A percentile compares a stretch with the other conserved stretches of the same genome.
These are phyloP conservation scores for Ambastaia sidthimunki DNA, from an alignment of 2,797 vertebrate genomes.

Conservation along the genomic window DNA sequence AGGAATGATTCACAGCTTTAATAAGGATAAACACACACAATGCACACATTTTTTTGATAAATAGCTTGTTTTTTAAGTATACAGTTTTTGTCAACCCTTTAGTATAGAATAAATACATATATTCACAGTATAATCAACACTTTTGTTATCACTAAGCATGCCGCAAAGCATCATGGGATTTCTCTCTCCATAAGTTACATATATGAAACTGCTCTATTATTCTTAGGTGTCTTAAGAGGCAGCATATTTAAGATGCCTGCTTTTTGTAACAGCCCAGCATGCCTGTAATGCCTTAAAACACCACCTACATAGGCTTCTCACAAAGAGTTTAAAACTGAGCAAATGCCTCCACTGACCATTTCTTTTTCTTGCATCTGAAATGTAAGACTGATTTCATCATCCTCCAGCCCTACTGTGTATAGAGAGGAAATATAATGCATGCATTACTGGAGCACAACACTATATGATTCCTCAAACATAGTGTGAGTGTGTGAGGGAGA, in stretches of 20 bases:
- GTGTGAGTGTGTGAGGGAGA: conserved; percentile 38
- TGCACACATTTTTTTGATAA: no score
- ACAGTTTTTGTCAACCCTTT: no score
- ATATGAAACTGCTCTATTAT: no score
- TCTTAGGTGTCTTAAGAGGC: not conserved
- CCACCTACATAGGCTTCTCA: not conserved
- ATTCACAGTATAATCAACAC: no score
- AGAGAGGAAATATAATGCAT: conserved; percentile 21
- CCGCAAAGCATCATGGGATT: no score
- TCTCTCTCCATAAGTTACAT: no score
- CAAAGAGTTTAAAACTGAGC: conserved; percentile 6
- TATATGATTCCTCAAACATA: conserved; percentile 23
- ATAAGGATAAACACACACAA: no score
- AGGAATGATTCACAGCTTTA: no score
- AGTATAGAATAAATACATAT: no score
- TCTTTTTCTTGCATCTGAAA: not conserved
- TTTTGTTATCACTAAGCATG: no score
- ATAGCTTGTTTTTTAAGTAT: no score
- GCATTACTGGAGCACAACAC: conserved; percentile 39
- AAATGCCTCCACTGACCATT: conserved; percentile 14
- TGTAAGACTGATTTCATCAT: conserved; percentile 34
- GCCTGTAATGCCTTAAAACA: not conserved
- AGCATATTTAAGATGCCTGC: not conserved
- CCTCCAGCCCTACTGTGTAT: conserved; percentile 12
- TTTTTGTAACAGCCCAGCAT: not conserved